Base-by-base conservation (phyloP, 2,797 vertebrate species). In the Macropus fuliginosus region DNA sequence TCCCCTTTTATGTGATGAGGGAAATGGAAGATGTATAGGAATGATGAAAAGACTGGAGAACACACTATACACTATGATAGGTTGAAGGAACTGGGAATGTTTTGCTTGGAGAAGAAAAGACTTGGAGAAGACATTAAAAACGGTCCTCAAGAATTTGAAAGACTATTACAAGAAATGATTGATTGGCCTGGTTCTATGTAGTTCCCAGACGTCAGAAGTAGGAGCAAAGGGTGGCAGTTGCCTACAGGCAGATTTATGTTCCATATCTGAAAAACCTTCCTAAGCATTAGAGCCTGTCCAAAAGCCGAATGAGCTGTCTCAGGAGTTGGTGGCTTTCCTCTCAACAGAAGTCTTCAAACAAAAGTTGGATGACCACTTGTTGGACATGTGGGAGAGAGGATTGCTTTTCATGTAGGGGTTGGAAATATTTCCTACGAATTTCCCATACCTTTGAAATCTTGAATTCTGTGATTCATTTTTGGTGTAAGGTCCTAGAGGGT, bases 401-500 rank as follows among this genome's bases (percentile, higher is more conserved):
- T 4, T 46, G 74, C 27, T 87, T 87, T 87, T 46, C 40, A 11
- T 34, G 2, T 27, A 27, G 40, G 8, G 40, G 40, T 50, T 11
- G n/a, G 34, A 4, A n/a, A 74, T 27, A 28, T 11, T 3, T 46
- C 74, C 74, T 12, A 10, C 27, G 74, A 46, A 87, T 27, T 27
- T 9, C 40, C 21, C 40, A 50, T 50, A 11, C 3, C 74, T 27
- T 87, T 46, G 21, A 28, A 21, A 27, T 50, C 21, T 50, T 46
- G 21, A 27, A 50, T 46, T 87, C 24, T 27, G 5, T 46, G 18
- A n/a, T 74, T 74, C n/a, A 18, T 81, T 81, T 46, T 46, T 50
- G 28, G 34, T 0, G 18, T 31, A 91, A 54, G 95, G 28, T 94
- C 94, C 40, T 93, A 56, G 92, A 54, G 91, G 59, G 62, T 93